Conservation (phyloP, 2,797 vertebrate genomes). For the Cheirogaleus major region DNA sequence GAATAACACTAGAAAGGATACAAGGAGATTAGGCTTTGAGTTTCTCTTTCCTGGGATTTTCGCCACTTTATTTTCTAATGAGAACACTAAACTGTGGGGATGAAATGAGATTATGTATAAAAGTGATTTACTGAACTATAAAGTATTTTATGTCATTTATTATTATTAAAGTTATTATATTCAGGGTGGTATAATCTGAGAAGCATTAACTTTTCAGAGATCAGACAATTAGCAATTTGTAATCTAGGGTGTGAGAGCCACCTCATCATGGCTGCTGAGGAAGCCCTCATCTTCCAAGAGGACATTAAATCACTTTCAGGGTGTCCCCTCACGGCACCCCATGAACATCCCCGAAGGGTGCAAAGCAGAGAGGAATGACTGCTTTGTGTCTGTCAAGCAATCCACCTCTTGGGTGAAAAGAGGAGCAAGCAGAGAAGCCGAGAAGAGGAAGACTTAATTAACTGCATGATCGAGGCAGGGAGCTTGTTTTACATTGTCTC, state of each 20-base stretch:
- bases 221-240: not conserved
- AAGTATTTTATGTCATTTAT: not conserved
- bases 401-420: not conserved
- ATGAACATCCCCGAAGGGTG: not conserved
- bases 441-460: not conserved
- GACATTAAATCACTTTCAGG: not conserved
- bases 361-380: not conserved
- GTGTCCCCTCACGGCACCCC: not conserved
- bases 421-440: not conserved
- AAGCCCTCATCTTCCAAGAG: not conserved
- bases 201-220: not conserved
- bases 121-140: not conserved
- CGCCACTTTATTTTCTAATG: not conserved
- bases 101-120: not conserved
- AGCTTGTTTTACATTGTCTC: not conserved
- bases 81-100: not conserved
- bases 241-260: not conserved
- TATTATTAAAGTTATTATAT: not conserved
- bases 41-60: not conserved
- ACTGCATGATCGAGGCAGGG: not conserved
- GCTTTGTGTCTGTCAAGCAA: not conserved
- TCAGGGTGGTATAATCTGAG: not conserved
- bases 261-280: not conserved
- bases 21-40: not conserved
- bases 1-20: not conserved